Percentiles rank a stretch among this genome's conserved stretches.
Conservation (phyloP, 2,113 vertebrate species). For the Heliornis fulica region DNA sequence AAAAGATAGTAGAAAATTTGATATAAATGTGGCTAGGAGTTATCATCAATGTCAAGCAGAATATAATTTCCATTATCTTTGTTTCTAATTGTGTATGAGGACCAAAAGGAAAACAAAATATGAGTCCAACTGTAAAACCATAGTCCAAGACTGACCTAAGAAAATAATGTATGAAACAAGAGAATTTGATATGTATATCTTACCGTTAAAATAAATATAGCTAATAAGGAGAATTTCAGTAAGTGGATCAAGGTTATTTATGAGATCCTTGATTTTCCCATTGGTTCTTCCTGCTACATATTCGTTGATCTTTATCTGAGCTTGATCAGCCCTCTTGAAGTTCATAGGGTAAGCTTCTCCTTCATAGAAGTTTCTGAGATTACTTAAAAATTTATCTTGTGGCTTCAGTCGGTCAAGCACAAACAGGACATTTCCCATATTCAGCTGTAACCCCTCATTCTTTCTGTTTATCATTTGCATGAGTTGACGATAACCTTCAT, state of each 20-base stretch:
- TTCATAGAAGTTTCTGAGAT: constrained; percentile 67
- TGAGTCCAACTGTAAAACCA: not conserved
- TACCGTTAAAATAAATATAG: constrained; percentile 82
- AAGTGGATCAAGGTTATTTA: constrained; percentile 72
- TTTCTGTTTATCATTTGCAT: constrained; percentile 70
- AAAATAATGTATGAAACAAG: not conserved
- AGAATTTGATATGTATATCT: not conserved
- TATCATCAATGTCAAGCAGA: not conserved
- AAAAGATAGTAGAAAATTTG: not conserved
- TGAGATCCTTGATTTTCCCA: constrained; percentile 77
- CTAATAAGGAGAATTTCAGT: constrained; percentile 83
- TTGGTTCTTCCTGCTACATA: constrained; percentile 79
- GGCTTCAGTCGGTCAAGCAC: constrained; percentile 69
- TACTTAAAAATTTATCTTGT: constrained; percentile 63
- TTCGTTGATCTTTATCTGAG: constrained; percentile 75
- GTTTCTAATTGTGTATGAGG: not conserved
- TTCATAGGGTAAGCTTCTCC: constrained; percentile 75
- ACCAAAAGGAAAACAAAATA: not conserved
- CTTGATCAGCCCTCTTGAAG: constrained; percentile 71
- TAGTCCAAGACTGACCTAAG: not conserved
- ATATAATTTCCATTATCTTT: not conserved
- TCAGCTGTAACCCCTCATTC: constrained; percentile 64
- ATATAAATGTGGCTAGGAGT: not conserved
- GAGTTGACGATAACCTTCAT: constrained; percentile 77
- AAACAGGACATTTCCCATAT: constrained; percentile 75